Evolutionary conservation across 2,797 vertebrate species (phyloP).

Genomic region (Mormyrus hasselquistii): DNA sequence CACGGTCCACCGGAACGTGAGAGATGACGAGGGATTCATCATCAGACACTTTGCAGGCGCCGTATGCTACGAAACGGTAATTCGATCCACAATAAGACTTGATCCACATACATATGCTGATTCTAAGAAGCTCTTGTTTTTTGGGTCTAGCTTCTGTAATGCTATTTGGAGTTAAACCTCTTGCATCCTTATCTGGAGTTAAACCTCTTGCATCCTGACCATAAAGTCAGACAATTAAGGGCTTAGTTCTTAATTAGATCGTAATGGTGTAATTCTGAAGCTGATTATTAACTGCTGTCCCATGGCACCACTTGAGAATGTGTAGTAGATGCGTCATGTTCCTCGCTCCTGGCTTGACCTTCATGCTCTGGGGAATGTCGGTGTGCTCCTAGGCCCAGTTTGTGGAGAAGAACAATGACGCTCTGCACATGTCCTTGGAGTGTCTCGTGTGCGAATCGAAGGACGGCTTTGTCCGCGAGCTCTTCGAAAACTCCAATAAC

Average conservation of each 20-base stretch:
- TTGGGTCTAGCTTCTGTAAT: background rate
- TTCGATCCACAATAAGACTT: background rate
- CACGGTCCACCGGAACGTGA: conserved; percentile 85
- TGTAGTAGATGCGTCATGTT: background rate
- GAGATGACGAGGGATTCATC: conserved; percentile 96
- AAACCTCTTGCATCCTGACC: too few relatives aligned
- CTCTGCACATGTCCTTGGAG: conserved; percentile 97
- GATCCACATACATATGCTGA: background rate
- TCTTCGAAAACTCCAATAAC: conserved; percentile 87
- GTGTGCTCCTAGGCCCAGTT: conserved; percentile 77
- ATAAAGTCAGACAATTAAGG: background rate
- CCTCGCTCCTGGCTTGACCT: background rate
- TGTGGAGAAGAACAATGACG: conserved; percentile 98
- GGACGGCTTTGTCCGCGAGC: conserved; percentile 86
- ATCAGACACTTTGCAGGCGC: conserved; percentile 95
- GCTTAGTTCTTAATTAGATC: background rate
- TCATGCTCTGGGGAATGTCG: background rate
- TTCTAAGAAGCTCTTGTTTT: background rate
- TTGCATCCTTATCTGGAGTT: background rate
- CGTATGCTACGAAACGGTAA: conserved; percentile 97
- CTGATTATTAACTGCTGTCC: background rate
- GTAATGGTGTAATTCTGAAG: background rate
- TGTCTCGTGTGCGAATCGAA: conserved; percentile 92
- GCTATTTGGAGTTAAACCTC: background rate
- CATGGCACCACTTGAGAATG: background rate